phyloP scores from a whole-genome alignment of 2,113 vertebrate genomes.

The Saguinus midas region DNA sequence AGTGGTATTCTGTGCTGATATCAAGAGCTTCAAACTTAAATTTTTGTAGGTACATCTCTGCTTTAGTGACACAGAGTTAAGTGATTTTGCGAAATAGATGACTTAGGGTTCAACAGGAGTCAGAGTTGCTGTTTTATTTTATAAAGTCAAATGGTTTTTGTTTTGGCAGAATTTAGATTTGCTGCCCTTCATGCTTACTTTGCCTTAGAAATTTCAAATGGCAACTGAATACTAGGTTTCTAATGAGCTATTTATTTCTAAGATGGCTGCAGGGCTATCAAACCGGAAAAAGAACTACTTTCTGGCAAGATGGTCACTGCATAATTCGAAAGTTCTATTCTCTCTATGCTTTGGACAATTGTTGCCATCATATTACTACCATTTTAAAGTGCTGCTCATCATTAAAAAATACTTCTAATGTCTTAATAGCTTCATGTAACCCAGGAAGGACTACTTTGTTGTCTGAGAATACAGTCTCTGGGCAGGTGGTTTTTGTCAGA shows the following conservation, averaged over 20 bases:
- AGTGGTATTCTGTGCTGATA: not conserved
- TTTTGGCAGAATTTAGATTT: slow-evolving; percentile 37
- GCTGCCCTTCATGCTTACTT: not conserved
- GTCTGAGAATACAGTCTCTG: not conserved
- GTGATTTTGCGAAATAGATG: not conserved
- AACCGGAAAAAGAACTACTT: not conserved
- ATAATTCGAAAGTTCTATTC: not conserved
- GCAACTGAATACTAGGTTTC: not conserved
- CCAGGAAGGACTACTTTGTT: not conserved
- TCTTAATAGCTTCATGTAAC: slow-evolving; percentile 15
- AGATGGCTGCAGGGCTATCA: not conserved
- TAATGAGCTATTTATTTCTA: slow-evolving; percentile 3
- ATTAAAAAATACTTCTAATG: not conserved
- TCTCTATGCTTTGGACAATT: not conserved
- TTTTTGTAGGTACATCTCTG: not conserved
- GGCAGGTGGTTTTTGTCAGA: not conserved
- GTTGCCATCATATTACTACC: not conserved
- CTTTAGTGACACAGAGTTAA: not conserved
- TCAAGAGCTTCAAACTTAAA: not conserved
- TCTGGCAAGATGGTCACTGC: not conserved
- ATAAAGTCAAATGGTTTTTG: not conserved
- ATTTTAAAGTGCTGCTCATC: slow-evolving; percentile 16
- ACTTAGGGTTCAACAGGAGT: too few relatives aligned
- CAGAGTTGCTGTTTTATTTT: not conserved
- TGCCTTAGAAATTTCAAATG: slow-evolving; percentile 13